Evolutionary conservation across 2,797 vertebrate species (phyloP), one percentile per base, ranked within the genome.

Genomic region (Rachycentron canadum): DNA sequence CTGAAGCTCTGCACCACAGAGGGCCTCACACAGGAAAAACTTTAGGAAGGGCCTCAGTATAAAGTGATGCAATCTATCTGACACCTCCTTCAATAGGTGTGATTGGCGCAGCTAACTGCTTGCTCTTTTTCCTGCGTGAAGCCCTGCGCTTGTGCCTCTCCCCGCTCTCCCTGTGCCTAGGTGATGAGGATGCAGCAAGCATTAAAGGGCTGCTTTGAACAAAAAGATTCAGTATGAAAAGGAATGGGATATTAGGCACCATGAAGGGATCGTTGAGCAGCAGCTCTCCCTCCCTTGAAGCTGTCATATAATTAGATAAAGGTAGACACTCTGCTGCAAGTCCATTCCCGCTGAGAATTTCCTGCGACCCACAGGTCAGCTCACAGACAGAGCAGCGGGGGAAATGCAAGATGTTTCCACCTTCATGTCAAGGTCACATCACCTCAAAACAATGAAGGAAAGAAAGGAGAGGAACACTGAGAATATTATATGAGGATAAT

Each of bases 251-350:
- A 93, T 94, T 78, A 93, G 89, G 88, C 77, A 55, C 85, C 85
- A 77, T 89, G 87, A 86, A 74, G 81, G 79, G 73, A 83, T 79
- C 6, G 70, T 50, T 73, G 64, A 45, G 73, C 73, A 1, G 43
- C 81, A 69, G 78, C 69, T 77, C 84, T 75, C 69, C 88, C 81
- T 90, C 86, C 81, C 88, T 85, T 91, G 86, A 90, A 93, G 90
- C 90, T 86, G 91, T 92, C 86, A 86, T 82, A 87, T 92, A 92
- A 94, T 93, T 93, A 93, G 92, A 91, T 90, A 91, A 92, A 93
- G 87, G 90, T 91, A 84, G 89, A 86, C 61, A 36, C 79, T 81
- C 67, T 13, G 69, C 77, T 77, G 86, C 25, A 8, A 88, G 89
- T 87, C 88, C 84, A 41, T 82, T 76, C 73, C 87, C 53, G 67